Conservation (phyloP, 2,888 invertebrate genomes). For the Cosmia trapezina region DNA sequence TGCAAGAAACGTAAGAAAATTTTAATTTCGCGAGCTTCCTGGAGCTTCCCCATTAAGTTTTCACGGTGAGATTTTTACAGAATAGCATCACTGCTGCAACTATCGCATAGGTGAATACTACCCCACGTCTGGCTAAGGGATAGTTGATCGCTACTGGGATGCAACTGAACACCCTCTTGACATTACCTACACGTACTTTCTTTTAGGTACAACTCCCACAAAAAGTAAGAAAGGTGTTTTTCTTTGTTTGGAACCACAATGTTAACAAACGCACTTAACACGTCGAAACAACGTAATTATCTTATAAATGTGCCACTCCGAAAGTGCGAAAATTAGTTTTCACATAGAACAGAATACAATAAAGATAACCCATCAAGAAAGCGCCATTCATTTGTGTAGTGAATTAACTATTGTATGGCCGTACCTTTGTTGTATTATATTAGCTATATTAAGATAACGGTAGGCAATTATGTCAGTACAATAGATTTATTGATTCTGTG, state of each 20-base stretch:
- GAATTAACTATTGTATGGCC: constrained; percentile 61
- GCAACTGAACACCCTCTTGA: not conserved
- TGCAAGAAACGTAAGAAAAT: too few species aligned
- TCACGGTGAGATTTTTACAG: too few species aligned
- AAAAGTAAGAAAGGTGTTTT: not conserved
- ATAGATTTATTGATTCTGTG: constrained; percentile 57
- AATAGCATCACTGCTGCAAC: not conserved
- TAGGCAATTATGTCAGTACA: constrained; percentile 53
- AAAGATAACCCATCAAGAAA: constrained; percentile 58
- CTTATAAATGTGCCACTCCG: constrained; percentile 44
- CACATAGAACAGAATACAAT: constrained; percentile 57
- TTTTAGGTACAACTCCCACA: not conserved
- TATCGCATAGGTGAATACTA: not conserved
- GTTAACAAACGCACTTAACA: constrained; percentile 28
- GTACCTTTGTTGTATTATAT: constrained; percentile 57
- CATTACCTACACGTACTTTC: too few species aligned
- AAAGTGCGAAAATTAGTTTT: constrained; percentile 62
- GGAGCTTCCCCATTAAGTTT: too few species aligned
- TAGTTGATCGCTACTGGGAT: not conserved
- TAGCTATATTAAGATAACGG: constrained; percentile 55
- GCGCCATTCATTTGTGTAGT: constrained; percentile 55
- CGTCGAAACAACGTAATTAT: constrained; percentile 44
- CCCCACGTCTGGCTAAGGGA: not conserved
- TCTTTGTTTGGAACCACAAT: constrained; percentile 6
- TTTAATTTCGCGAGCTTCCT: too few species aligned